These are phyloP conservation scores for Drosophila littoralis DNA, from an alignment of 1,140 invertebrate species.

Conservation along the genomic window DNA sequence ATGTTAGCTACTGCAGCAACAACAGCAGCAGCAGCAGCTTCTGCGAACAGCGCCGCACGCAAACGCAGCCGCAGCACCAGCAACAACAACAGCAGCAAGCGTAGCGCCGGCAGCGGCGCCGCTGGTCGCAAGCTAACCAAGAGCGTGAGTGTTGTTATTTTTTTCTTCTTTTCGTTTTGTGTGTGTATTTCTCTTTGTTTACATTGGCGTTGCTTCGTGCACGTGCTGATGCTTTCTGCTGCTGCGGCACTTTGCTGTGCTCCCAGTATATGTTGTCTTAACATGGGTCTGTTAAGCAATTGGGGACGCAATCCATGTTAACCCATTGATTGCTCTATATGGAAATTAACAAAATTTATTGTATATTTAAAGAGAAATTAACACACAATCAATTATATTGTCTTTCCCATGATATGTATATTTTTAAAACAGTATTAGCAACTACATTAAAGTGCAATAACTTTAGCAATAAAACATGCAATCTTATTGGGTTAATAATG, in stretches of 20 bases:
- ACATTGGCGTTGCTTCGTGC: conserved; percentile 64
- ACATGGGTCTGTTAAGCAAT: conserved; percentile 54
- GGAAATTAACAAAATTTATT: conserved; percentile 26
- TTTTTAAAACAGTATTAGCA: neutral
- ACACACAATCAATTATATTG: neutral
- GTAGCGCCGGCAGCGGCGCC: conserved; percentile 60
- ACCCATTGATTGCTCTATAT: conserved; percentile 27
- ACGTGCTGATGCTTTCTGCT: conserved; percentile 59
- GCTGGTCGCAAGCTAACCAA: conserved; percentile 72
- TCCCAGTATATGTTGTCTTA: conserved; percentile 58
- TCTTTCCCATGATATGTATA: neutral
- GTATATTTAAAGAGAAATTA: conserved; percentile 14
- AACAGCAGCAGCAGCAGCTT: conserved; percentile 37
- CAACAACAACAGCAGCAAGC: conserved; percentile 63
- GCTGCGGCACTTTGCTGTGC: conserved; percentile 52
- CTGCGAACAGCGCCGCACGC: conserved; percentile 55
- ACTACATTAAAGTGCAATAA: neutral
- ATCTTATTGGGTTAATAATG: conserved; percentile 7
- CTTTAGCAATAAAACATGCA: neutral
- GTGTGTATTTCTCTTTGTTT: conserved; percentile 67
- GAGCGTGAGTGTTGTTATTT: conserved; percentile 72
- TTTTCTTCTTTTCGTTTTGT: conserved; percentile 38
- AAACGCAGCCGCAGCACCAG: conserved; percentile 72
- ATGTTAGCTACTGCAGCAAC: conserved; percentile 71
- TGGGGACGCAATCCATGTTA: conserved; percentile 51